Evolutionary conservation across 2,113 vertebrate genomes (phyloP), one percentile per base, ranked within the genome.

Genomic region (Anarhynchus alexandrinus): DNA sequence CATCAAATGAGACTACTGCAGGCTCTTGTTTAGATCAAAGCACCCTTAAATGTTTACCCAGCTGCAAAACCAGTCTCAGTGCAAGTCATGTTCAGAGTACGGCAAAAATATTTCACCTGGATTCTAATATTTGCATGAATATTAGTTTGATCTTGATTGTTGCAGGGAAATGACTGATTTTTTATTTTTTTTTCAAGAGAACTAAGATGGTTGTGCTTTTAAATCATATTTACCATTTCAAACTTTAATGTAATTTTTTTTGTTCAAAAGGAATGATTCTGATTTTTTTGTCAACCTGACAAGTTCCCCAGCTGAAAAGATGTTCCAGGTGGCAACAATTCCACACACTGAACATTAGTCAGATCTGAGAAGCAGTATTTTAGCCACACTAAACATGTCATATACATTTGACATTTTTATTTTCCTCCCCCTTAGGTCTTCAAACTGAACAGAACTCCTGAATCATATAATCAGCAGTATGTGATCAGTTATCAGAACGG

Each of bases 1-100:
- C 82, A 86, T 86, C 54, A 94, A 94, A 94, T 77, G 23, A 93
- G 61, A 88, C 16, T 73, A 92, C 27, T 93, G 13, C 49, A 90
- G 62, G 49, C 21, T 77, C 43, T 77, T 71, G 34, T 65, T 93
- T 92, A 80, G n/a, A 77, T 90, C 88, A 95, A 90, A 94, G 49
- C 10, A 61, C 23, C 9, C 34, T 70, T 92, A 90, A 94, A 90
- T 38, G 23, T 49, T 90, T 90, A 82, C 11, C 27, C 54, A 86
- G 79, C 40, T 90, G 66, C 66, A 94, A 93, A 92, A 86, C 8
- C 18, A 90, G 29, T 30, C n/a, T 94, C 57, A 65, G 54, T 0
- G 2, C 8, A 93, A 88, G 16, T 47, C 21, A 21, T 12, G 4
- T 86, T 73, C 49, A 57, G 30, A 86, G 88, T 30, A 77, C 0